Evolutionary conservation across 1,140 invertebrate genomes (phyloP).

Genomic region (Drosophila tristis): DNA sequence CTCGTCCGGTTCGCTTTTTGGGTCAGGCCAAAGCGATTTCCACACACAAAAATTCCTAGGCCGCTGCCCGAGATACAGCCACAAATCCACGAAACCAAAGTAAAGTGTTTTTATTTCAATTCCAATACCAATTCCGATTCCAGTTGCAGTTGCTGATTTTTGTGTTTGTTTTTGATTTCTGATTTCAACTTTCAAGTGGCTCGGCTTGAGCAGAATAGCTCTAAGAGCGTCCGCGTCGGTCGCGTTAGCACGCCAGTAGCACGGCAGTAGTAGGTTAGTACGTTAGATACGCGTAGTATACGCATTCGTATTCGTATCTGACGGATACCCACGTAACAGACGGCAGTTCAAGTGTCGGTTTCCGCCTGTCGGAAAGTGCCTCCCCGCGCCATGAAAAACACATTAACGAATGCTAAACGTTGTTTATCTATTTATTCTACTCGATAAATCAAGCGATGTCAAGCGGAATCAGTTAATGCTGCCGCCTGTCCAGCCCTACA

Average conservation of each 20-base stretch:
- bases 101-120: slow-evolving; percentile 45
- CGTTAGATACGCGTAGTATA: slow-evolving; percentile 23
- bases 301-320: slow-evolving; percentile 11
- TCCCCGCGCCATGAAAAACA: slow-evolving; percentile 9
- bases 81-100: slow-evolving; percentile 41
- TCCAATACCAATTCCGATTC: slow-evolving; percentile 18
- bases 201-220: slow-evolving; percentile 5
- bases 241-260: neutral
- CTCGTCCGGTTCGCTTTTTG: slow-evolving; percentile 80
- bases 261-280: slow-evolving; percentile 4
- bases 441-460: slow-evolving; percentile 54
- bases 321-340: slow-evolving; percentile 22
- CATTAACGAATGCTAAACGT: slow-evolving; percentile 20
- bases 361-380: slow-evolving; percentile 34
- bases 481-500: neutral
- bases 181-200: slow-evolving; percentile 11
- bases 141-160: neutral
- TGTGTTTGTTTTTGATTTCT: neutral
- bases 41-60: slow-evolving; percentile 52
- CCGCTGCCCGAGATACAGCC: slow-evolving; percentile 44
- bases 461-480: slow-evolving; percentile 45
- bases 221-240: slow-evolving; percentile 17
- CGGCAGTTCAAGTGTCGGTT: slow-evolving; percentile 50
- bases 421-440: slow-evolving; percentile 31
- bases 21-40: slow-evolving; percentile 67